These are phyloP conservation scores for Dinocampus coccinellae DNA, from an alignment of 2,888 invertebrate species.

Conservation along the genomic window DNA sequence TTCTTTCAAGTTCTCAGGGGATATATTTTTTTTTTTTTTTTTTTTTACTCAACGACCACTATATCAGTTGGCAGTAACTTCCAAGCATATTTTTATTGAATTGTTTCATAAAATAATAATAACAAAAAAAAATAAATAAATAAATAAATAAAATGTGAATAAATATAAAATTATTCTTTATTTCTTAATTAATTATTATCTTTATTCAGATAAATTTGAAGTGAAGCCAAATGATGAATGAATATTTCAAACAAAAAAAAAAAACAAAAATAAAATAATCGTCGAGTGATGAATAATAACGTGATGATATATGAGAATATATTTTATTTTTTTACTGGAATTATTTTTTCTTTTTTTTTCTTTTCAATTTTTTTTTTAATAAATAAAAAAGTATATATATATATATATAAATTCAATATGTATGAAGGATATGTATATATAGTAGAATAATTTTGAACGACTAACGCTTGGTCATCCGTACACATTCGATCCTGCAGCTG, in stretches of 20 bases:
- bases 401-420: background rate
- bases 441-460: conserved; percentile 30
- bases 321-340: background rate
- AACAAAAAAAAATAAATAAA: background rate
- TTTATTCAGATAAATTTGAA: background rate
- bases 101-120: background rate
- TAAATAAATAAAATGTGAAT: background rate
- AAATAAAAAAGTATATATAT: background rate
- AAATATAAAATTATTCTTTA: background rate
- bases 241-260: too few relatives aligned
- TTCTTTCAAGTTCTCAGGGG: background rate
- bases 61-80: conserved; percentile 36
- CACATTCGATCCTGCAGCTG: conserved; percentile 21
- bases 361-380: too few relatives aligned
- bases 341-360: too few relatives aligned
- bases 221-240: background rate
- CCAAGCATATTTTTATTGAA: conserved; percentile 40
- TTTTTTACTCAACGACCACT: background rate
- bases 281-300: background rate
- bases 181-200: background rate
- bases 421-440: too few relatives aligned
- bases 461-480: conserved; percentile 26
- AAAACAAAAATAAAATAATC: too few relatives aligned
- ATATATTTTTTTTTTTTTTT: too few relatives aligned
- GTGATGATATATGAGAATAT: background rate